Base-by-base conservation (phyloP, 1,140 invertebrate species). In the Pomacea maculata region DNA sequence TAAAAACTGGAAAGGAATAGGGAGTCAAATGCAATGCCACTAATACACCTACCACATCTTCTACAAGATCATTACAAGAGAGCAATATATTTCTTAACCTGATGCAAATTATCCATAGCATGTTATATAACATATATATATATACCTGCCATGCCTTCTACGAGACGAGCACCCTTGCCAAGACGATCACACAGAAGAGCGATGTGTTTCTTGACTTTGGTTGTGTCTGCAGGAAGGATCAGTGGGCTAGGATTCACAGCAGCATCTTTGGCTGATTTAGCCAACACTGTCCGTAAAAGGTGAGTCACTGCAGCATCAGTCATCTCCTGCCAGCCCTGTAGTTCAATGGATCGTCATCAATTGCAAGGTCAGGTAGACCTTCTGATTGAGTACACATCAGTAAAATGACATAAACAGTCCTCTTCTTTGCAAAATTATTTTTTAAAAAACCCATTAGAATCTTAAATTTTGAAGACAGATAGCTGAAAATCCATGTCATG, bases 151-250 rank as follows among this genome's bases (percentile, higher is more conserved):
- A 89, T 73, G 45, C 87, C 89, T 54, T 88, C 87, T n/a, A 89
- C 79, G 17, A 91, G 85, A 72, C 87, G 78, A 12, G 86, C 85
- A 1, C 91, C 92, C 85, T 92, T 92, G 19, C 90, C 88, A 15
- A 93, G 83, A 83, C 92, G 90, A 81, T 94, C 93, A 82, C 93
- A 87, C 68, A 94, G 90, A 21, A 92, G 87, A 10, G 88, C 88
- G n/a, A 94, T 90, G 84, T 93, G 93, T 88, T 94, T 94, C 85
- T 94, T 93, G 29, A 94, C 90, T 87, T 93, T 94, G 45, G 77
- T 86, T 2, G 92, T 91, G 90, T 94, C 93, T 52, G 91, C 89
- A 0, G 93, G 89, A 80, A 92, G 87, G 57, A 92, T 90, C 21
- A 93, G 89, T 52, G 90, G 90, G 15, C 89, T 89, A 9, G 91